These are phyloP conservation scores for Cosmia pyralina DNA, from an alignment of 2,888 invertebrate species.

Conservation along the genomic window DNA sequence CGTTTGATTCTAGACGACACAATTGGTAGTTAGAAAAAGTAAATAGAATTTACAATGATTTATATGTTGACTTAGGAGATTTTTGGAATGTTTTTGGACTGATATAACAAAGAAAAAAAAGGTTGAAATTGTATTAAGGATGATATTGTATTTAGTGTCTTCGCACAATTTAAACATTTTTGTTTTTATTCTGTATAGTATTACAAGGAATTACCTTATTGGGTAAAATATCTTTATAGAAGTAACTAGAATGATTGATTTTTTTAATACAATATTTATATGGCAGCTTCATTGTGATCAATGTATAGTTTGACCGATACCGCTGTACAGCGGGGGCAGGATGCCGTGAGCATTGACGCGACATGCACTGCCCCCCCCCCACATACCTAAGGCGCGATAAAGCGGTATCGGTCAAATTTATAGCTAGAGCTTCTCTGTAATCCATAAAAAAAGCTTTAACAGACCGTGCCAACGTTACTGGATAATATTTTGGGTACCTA, in stretches of 20 bases:
- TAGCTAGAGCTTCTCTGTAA: constrained; percentile 6
- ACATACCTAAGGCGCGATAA: too few species aligned
- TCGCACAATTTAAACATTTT: constrained; percentile 15
- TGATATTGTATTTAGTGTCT: constrained; percentile 1
- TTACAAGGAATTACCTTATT: constrained; percentile 34
- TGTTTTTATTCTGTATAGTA: constrained; percentile 16
- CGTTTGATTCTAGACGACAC: too few species aligned
- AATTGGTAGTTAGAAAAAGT: constrained; percentile 11
- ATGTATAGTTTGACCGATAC: too few species aligned
- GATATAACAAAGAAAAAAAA: constrained; percentile 1
- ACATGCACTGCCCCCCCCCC: too few species aligned
- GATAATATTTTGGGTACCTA: constrained; percentile 26
- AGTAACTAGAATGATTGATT: not conserved
- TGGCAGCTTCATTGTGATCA: constrained; percentile 13
- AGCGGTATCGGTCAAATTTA: not conserved
- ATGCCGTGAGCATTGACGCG: too few species aligned
- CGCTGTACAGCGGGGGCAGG: too few species aligned
- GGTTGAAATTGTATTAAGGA: too few species aligned
- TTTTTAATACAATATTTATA: constrained; percentile 3
- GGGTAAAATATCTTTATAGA: constrained; percentile 29
- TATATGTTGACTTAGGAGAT: not conserved
- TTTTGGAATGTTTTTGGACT: constrained; percentile 29
- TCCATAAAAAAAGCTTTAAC: constrained; percentile 36
- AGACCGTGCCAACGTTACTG: constrained; percentile 41
- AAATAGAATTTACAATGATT: not conserved